Base-by-base conservation (phyloP, 2,888 invertebrate genomes). In the Dioctria linearis region DNA sequence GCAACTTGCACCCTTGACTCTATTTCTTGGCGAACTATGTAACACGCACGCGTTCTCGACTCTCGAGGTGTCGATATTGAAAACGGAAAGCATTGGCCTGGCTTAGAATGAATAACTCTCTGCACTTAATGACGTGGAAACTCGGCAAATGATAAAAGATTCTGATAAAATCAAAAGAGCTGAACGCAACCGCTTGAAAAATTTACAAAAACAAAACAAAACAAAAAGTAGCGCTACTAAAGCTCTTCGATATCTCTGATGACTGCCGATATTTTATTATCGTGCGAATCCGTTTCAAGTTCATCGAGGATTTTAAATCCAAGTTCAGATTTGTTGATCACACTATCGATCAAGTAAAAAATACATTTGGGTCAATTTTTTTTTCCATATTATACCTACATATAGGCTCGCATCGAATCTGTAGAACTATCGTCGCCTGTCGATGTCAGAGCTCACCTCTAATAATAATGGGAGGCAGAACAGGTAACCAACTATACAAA, bases 1-100 rank as follows among this genome's bases (percentile, higher is more conserved):
- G 73, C 73, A 40, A 42, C 40, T 59, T 9, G 42, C 59, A 73
- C 73, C 73, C 73, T 73, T 73, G 73, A 73, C 73, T 73, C 25
- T 37, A 8, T 73, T 73, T 73, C 59, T 43, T 49, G 57, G n/a
- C 42, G n/a, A 59, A 57, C 43, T 57, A n/a, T n/a, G n/a, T n/a
- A 51, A 43, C 73, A 73, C 73, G 73, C 73, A 73, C 57, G 40
- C 57, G 57, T 13, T 73, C 40, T 11, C 73, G 42, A n/a, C 9
- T 73, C 40, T 11, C 73, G 42, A n/a, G 54, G 57, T 57, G 57
- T n/a, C 73, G 42, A 73, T 57, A 13, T 13, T 73, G 8, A 73
- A 6, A 51, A 61, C 61, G 61, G 61, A 61, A 61, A 61, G 61
- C 37, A 39, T 61, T 61, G 8, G 51, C 6, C 11, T 63, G 13